These are phyloP conservation scores for Acanthoscelides obtectus DNA, from an alignment of 2,888 invertebrate genomes.

Conservation along the genomic window DNA sequence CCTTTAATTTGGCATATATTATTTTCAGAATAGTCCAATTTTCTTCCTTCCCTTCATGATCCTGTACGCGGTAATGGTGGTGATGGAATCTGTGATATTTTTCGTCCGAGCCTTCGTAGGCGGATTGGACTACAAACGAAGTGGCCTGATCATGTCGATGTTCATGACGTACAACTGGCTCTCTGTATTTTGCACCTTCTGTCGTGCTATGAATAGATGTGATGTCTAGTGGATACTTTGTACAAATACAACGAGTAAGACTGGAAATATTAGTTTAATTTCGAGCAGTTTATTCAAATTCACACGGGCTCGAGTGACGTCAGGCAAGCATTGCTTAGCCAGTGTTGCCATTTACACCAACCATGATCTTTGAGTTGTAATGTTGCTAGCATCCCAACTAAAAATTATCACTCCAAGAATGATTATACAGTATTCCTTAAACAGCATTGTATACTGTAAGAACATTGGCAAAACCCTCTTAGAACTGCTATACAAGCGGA, in stretches of 20 bases:
- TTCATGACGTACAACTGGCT: constrained; percentile 43
- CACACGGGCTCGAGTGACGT: too few species aligned
- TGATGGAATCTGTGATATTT: constrained; percentile 37
- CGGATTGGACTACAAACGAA: constrained; percentile 35
- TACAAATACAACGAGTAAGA: constrained; percentile 1
- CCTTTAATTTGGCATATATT: too few species aligned
- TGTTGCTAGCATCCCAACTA: too few species aligned
- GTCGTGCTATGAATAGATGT: constrained; percentile 32
- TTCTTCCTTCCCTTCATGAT: constrained; percentile 41
- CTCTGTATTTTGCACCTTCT: constrained; percentile 40
- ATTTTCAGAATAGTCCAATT: constrained; percentile 39
- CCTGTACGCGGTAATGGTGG: constrained; percentile 39
- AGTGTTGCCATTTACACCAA: too few species aligned
- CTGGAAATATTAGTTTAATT: neutral
- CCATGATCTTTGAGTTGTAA: too few species aligned
- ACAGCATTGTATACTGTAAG: too few species aligned
- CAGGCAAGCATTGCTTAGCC: too few species aligned
- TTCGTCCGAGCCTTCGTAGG: constrained; percentile 31
- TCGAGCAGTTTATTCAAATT: too few species aligned
- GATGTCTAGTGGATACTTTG: constrained; percentile 25
- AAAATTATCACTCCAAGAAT: too few species aligned
- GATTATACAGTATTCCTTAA: too few species aligned
- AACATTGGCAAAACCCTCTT: too few species aligned
- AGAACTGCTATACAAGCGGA: too few species aligned
- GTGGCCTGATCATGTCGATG: constrained; percentile 34